Evolutionary conservation across 2,797 vertebrate genomes (phyloP), one percentile per base, ranked within the genome.

Genomic region (Alectoris magna): DNA sequence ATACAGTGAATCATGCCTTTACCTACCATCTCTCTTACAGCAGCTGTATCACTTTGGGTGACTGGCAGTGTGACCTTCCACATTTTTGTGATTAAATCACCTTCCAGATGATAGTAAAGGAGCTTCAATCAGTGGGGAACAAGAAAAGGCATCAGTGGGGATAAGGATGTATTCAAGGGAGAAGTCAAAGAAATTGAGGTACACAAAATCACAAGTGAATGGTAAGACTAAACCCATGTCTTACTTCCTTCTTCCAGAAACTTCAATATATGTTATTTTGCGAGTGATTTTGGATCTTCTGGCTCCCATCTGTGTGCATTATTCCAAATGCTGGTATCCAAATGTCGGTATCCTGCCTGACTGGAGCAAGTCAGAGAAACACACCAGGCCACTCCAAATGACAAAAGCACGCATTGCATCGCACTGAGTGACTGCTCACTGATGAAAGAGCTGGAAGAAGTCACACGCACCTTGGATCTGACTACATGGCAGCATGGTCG

Each of bases 401-500:
- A 86, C 73, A 86, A 81, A 90, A 78, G 60, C 38, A 48, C 34
- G 22, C 22, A 12, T 14, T 49, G 48, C 23, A 77, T 56, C 36
- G 21, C 18, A 9, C 6, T 11, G 34, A 85, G 62, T 9, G 67
- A 34, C 36, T 67, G 59, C 43, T 66, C 46, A 15, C 41, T 41
- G 77, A 84, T 60, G 60, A 58, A 77, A 38, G 82, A 92, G 55
- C 53, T 86, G 82, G 14, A 84, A 68, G 71, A 93, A 84, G 91
- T 26, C 64, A 81, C 0, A 10, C 27, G 17, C 27, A 70, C 56
- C 73, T 87, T 0, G 0, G 24, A 53, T 89, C 49, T 77, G 59
- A 66, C 72, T 72, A 15, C 4, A 3, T 74, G 72, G 66, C 41
- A 68, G 76, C 62, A 58, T 2, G 51, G 69, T 46, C 64, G 60